Evolutionary conservation across 2,888 invertebrate species (phyloP).

Genomic region (Ichneumoninae sp.): DNA sequence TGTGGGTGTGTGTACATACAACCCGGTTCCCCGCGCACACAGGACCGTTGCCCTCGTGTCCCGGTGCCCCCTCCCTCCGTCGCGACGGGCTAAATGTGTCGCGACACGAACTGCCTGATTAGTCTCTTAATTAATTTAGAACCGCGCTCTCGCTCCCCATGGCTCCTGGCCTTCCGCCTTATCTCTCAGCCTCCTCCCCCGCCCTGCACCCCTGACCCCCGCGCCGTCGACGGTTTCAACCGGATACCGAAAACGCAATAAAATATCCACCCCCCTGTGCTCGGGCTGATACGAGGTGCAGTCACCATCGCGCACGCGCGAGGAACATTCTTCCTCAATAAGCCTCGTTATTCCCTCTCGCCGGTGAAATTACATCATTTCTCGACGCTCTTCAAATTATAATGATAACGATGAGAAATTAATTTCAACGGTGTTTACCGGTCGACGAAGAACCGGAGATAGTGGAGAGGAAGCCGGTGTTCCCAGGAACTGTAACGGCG

Average conservation of each 20-base stretch:
- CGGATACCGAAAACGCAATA: constrained; percentile 49
- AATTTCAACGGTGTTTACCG: background rate
- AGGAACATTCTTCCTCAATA: constrained; percentile 2
- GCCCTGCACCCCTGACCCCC: background rate
- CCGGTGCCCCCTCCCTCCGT: constrained; percentile 22
- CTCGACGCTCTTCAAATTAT: background rate
- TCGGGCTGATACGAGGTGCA: background rate
- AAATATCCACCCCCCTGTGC: constrained; percentile 44
- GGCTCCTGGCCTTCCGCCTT: constrained; percentile 31
- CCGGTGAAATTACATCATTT: background rate
- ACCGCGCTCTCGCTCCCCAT: constrained; percentile 34
- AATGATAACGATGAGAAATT: background rate
- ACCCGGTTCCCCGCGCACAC: background rate
- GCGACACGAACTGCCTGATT: constrained; percentile 72
- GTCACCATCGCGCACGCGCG: background rate
- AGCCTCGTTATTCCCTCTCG: background rate
- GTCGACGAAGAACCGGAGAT: background rate
- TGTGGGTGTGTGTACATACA: background rate
- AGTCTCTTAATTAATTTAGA: constrained; percentile 73
- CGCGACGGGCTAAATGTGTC: constrained; percentile 57
- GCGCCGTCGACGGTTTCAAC: constrained; percentile 36
- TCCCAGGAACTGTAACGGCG: background rate
- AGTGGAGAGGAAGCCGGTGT: too few species aligned
- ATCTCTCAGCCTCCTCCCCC: constrained; percentile 13
- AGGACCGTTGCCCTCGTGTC: background rate